Base-by-base conservation (phyloP, 1,140 invertebrate species). In the Tribolium castaneum region DNA sequence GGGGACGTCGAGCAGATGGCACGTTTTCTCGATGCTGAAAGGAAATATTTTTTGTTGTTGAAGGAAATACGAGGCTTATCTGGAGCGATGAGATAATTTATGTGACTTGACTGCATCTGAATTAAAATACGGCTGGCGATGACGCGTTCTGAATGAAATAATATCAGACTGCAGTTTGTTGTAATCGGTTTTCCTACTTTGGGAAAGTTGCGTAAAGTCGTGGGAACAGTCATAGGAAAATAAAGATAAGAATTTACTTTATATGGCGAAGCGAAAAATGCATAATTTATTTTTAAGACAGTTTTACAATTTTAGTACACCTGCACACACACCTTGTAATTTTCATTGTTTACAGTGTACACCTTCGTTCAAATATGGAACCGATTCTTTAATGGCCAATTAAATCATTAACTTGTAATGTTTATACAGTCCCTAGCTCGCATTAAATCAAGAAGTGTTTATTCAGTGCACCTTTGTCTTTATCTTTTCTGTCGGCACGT, bases 21-120 rank as follows among this genome's bases (percentile, higher is more conserved):
- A 25, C 19, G 54, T 22, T 59, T 59, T 59, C 54, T 59, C 10
- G 6, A 25, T 22, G 10, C 54, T 1, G 22, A 59, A 59, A 59
- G 19, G 54, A 59, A 59, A 52, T 52, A 52, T 59, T 30, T 9
- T 59, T 59, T 30, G 54, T 14, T 56, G n/a, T 22, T 22, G 54
- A 59, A 59, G 54, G 54, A 59, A 59, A 59, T 59, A 12, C 54
- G 54, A 59, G 2, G 13, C 22, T 59, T 59, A 59, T 59, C 54
- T 45, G 19, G 54, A 10, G 19, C 16, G 22, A 59, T 59, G 54
- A 59, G 54, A 59, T 59, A 59, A 59, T 59, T 14, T 59, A 59
- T 25, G 6, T 59, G 54, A 25, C 19, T 19, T 45, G n/a, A 5
- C 2, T 45, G 39, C 2, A 45, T 30, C 3, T 30, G 25, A 30